Conservation (phyloP, 2,888 invertebrate genomes). For the Plusia festucae region DNA sequence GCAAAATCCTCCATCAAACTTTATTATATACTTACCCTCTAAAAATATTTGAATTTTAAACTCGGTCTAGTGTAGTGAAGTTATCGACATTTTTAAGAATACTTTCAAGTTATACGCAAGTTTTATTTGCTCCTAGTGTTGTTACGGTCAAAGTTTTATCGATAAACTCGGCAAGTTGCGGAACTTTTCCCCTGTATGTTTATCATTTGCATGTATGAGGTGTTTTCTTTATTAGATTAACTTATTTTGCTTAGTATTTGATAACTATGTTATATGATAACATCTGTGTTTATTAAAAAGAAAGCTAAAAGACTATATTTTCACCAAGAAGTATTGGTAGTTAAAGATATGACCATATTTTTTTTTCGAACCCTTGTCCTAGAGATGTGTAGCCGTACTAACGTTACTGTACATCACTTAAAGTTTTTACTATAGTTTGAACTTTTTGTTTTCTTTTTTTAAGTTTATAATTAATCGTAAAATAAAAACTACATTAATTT, state of each 20-base stretch:
- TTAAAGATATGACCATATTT: no score
- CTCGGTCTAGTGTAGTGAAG: constrained; percentile 39
- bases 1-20: constrained; percentile 39
- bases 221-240: constrained; percentile 34
- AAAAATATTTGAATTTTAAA: constrained; percentile 54
- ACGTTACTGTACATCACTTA: no score
- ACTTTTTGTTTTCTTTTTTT: no score
- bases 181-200: constrained; percentile 37
- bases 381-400: no score
- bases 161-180: constrained; percentile 47
- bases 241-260: constrained; percentile 8
- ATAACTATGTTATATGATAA: neutral
- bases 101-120: constrained; percentile 41
- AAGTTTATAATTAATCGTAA: no score
- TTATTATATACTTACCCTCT: constrained; percentile 30
- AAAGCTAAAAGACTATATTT: no score
- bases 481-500: no score
- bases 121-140: constrained; percentile 58
- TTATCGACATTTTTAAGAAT: constrained; percentile 57
- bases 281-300: neutral
- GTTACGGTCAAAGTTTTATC: constrained; percentile 56
- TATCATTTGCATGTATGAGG: constrained; percentile 52
- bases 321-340: no score
- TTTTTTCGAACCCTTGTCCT: no score
- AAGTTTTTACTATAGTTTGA: no score